These are phyloP conservation scores for Aspidiotus rigidus DNA, from an alignment of 2,888 invertebrate species.

Conservation along the genomic window DNA sequence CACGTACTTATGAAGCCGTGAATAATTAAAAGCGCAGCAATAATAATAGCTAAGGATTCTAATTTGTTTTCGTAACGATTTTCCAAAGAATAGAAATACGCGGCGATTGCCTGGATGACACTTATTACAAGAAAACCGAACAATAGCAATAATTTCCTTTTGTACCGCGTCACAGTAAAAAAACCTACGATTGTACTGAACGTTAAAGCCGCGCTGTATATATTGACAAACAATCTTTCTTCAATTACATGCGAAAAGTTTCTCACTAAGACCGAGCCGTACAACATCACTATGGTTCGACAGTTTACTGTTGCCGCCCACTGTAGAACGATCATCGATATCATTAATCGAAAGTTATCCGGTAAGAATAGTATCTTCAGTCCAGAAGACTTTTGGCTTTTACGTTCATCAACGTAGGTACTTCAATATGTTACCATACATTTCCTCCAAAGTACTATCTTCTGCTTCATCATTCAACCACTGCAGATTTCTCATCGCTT, in stretches of 20 bases:
- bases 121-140: not conserved
- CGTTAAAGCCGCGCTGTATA: not conserved
- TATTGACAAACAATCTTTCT: not conserved
- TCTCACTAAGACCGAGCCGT: not conserved
- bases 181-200: not conserved
- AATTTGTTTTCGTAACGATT: not conserved
- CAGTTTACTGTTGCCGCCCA: not conserved
- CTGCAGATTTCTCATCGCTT: not conserved
- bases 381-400: not conserved
- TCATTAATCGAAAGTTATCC: not conserved
- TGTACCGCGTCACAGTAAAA: not conserved
- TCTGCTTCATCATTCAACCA: not conserved
- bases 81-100: not conserved
- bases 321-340: not conserved
- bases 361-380: not conserved
- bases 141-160: not conserved
- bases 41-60: not conserved
- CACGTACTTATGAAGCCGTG: not conserved
- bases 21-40: not conserved
- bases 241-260: not conserved
- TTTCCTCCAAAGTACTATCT: too few species aligned
- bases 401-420: too few species aligned
- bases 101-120: not conserved
- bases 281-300: not conserved
- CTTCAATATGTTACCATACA: too few species aligned